A percentile compares a stretch with the other conserved stretches of the same genome.
phyloP scores from a whole-genome alignment of 2,888 invertebrate genomes.

The Tachina lurida region DNA sequence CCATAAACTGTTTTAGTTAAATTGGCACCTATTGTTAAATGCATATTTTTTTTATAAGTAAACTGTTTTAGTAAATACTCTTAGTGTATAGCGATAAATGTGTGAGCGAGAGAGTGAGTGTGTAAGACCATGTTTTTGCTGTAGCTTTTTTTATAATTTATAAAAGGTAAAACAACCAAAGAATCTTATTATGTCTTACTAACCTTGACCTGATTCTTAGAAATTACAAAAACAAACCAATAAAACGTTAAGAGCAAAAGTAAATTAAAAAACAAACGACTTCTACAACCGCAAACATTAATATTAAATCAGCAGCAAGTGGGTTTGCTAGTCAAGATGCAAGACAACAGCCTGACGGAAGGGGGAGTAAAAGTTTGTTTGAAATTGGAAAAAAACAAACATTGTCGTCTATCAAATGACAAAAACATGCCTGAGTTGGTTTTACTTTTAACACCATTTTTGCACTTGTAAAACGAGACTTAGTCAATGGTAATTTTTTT shows the following conservation, averaged over 20 bases:
- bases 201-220: slow-evolving; percentile 71
- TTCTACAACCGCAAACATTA: slow-evolving; percentile 11
- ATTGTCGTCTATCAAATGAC: slow-evolving; percentile 46
- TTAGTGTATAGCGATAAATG: too few species aligned
- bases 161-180: slow-evolving; percentile 61
- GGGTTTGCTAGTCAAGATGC: slow-evolving; percentile 4
- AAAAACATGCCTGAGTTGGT: slow-evolving; percentile 43
- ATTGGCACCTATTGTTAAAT: too few species aligned
- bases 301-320: slow-evolving; percentile 13
- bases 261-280: slow-evolving; percentile 28
- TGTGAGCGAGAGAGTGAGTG: background rate
- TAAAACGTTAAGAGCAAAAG: slow-evolving; percentile 30
- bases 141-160: slow-evolving; percentile 18
- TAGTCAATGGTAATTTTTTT: background rate
- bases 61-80: too few species aligned
- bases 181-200: slow-evolving; percentile 65
- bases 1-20: too few species aligned
- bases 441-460: slow-evolving; percentile 46
- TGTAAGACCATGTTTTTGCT: background rate
- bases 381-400: slow-evolving; percentile 28
- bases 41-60: too few species aligned
- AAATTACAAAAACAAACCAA: slow-evolving; percentile 61
- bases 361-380: slow-evolving; percentile 10
- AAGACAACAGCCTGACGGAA: slow-evolving; percentile 2
- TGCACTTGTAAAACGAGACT: slow-evolving; percentile 28